Evolutionary conservation across 1,140 invertebrate genomes (phyloP).

Genomic region (Macrobrachium rosenbergii): DNA sequence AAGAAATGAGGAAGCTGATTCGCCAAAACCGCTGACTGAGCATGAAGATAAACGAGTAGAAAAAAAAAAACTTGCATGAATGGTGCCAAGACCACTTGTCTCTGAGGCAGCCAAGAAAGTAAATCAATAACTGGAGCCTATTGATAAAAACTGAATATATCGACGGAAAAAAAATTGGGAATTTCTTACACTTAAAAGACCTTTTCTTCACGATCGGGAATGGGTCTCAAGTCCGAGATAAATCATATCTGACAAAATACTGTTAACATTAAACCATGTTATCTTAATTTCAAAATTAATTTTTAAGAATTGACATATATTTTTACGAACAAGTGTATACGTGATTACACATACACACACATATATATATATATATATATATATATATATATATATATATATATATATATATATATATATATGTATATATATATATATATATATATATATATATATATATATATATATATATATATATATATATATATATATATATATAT

Average conservation of each 20-base stretch:
- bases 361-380: constrained; percentile 22
- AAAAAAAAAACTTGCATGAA: too few species aligned
- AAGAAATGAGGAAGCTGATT: too few species aligned
- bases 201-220: too few species aligned
- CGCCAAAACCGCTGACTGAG: too few species aligned
- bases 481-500: constrained; percentile 11
- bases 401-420: constrained; percentile 21
- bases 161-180: too few species aligned
- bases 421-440: not conserved
- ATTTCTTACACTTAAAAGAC: too few species aligned
- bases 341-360: not conserved
- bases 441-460: not conserved
- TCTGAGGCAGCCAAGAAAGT: too few species aligned
- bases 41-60: too few species aligned
- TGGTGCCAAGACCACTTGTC: too few species aligned
- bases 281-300: not conserved
- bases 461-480: not conserved
- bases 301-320: not conserved
- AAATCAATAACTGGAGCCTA: too few species aligned
- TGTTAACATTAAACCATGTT: not conserved
- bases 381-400: constrained; percentile 22
- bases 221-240: too few species aligned
- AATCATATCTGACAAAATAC: not conserved
- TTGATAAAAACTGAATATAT: too few species aligned
- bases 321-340: not conserved